These are phyloP conservation scores for Drosophila grimshawi DNA, from an alignment of 1,140 invertebrate genomes.

Conservation along the genomic window DNA sequence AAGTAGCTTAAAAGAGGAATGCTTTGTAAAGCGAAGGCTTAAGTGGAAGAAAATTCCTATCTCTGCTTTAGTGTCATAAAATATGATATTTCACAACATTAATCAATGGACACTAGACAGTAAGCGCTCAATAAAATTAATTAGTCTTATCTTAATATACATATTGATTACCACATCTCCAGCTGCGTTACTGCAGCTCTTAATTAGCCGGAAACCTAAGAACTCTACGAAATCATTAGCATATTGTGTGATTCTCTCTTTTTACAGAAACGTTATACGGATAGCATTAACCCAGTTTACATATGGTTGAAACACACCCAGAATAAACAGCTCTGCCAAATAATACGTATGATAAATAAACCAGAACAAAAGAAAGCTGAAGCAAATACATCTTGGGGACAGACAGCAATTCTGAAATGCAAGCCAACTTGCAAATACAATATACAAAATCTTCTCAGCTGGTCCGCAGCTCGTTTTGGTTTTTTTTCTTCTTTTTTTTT, in stretches of 20 bases:
- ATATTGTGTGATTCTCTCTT: constrained; percentile 40
- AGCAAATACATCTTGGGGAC: constrained; percentile 57
- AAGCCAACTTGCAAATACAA: constrained; percentile 67
- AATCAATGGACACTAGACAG: constrained; percentile 20
- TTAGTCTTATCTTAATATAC: constrained; percentile 13
- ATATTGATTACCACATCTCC: constrained; percentile 4
- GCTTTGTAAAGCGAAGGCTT: constrained; percentile 1
- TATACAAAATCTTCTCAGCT: constrained; percentile 3
- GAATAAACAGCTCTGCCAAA: constrained; percentile 33
- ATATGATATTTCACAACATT: constrained; percentile 27
- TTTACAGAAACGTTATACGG: constrained; percentile 58
- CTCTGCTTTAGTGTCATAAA: constrained; percentile 1
- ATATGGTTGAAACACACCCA: constrained; percentile 65
- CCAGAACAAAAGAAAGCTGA: constrained; percentile 60
- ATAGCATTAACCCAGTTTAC: constrained; percentile 74
- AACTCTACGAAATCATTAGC: constrained; percentile 41
- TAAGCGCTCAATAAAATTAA: constrained; percentile 3
- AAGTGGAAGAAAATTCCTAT: neutral
- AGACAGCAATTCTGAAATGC: constrained; percentile 26
- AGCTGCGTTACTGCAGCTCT: constrained; percentile 4
- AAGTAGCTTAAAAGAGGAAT: constrained; percentile 11
- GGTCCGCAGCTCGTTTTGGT: constrained; percentile 9
- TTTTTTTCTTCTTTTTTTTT: neutral
- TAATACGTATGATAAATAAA: constrained; percentile 56
- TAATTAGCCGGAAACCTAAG: constrained; percentile 30